A percentile compares a stretch with the other conserved stretches of the same genome.
phyloP scores from a whole-genome alignment of 2,113 vertebrate genomes.

The Bettongia penicillata region DNA sequence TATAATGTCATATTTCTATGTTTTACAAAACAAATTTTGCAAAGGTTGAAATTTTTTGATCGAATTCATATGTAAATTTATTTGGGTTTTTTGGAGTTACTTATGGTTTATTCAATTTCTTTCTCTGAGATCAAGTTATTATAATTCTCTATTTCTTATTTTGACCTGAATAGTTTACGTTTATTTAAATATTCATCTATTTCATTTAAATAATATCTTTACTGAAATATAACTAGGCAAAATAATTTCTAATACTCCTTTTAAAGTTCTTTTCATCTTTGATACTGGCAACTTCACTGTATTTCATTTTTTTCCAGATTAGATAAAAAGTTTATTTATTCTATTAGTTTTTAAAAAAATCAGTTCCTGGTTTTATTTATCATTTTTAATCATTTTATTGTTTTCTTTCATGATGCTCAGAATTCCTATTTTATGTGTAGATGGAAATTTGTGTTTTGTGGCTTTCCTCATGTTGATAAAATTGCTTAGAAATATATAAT shows the following conservation, averaged over 20 bases:
- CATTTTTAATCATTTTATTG: background rate
- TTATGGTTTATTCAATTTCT: background rate
- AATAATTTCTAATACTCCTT: background rate
- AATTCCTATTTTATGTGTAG: background rate
- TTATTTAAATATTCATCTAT: background rate
- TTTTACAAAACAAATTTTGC: background rate
- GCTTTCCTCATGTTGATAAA: background rate
- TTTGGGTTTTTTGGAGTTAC: background rate
- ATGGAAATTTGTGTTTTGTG: background rate
- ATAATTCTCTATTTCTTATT: background rate
- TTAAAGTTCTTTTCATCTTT: background rate
- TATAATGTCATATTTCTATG: background rate
- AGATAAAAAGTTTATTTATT: background rate
- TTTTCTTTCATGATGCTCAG: background rate
- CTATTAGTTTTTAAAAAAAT: background rate
- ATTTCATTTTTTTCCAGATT: background rate
- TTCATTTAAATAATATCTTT: background rate
- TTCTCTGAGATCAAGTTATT: background rate
- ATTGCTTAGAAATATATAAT: background rate
- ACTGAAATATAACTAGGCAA: background rate
- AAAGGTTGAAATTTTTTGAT: background rate
- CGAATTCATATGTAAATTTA: background rate
- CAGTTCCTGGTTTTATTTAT: background rate
- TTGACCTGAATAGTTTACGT: background rate
- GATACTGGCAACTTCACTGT: background rate